Conservation (phyloP, 2,797 vertebrate species). For the Lophotriccus pileatus region DNA sequence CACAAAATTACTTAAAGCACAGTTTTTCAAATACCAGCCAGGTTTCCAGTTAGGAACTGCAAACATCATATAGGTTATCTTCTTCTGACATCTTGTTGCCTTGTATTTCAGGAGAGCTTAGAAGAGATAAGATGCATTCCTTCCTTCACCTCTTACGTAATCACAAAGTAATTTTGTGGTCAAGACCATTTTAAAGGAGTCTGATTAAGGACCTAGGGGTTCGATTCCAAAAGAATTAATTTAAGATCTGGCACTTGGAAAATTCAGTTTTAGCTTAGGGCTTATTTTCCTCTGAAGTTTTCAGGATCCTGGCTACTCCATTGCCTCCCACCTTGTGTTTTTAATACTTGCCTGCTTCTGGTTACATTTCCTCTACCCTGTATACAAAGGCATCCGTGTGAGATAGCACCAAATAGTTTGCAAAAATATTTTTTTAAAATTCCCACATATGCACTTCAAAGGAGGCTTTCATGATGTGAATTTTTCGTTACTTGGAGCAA, state of each 20-base stretch:
- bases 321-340: not conserved
- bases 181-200: not conserved
- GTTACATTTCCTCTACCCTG: not conserved
- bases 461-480: not conserved
- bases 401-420: conserved; percentile 16
- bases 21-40: not conserved
- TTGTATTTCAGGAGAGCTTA: not conserved
- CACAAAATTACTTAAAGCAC: not conserved
- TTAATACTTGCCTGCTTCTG: not conserved
- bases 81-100: not conserved
- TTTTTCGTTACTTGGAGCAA: conserved; percentile 25
- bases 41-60: not conserved
- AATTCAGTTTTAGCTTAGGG: conserved; percentile 10
- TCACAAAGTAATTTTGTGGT: not conserved
- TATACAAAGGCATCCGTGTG: conserved; percentile 12
- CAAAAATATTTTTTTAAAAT: not conserved
- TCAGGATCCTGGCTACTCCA: not conserved
- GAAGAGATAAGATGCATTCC: not conserved
- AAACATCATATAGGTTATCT: not conserved
- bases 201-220: not conserved
- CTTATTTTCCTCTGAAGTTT: not conserved
- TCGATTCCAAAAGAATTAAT: not conserved
- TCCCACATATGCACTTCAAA: not conserved
- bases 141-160: not conserved
- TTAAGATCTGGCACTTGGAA: not conserved